These are phyloP conservation scores for Ispidina lecontei DNA, from an alignment of 2,797 vertebrate species.

Conservation along the genomic window DNA sequence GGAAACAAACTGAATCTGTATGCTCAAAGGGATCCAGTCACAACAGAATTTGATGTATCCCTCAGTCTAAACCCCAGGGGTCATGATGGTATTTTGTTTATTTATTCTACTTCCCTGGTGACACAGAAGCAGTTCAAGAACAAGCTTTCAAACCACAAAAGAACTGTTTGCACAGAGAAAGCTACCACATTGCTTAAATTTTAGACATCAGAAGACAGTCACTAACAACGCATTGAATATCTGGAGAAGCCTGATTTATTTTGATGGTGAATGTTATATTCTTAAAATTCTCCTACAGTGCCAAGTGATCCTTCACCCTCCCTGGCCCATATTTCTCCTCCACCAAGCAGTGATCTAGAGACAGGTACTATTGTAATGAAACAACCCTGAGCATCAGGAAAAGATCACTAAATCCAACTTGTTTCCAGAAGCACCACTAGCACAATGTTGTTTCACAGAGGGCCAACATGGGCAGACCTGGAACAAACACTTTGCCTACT, in stretches of 20 bases:
- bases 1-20: neutral
- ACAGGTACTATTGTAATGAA: neutral
- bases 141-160: neutral
- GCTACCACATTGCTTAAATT: neutral
- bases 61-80: neutral
- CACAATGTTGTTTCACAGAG: neutral
- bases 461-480: neutral
- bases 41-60: neutral
- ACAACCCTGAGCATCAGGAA: neutral
- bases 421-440: neutral
- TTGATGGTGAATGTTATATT: neutral
- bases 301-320: neutral
- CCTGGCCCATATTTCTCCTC: neutral
- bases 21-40: neutral
- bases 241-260: neutral
- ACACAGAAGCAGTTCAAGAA: neutral
- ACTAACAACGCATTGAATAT: neutral
- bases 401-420: neutral
- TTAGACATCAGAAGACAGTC: neutral
- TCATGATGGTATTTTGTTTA: neutral
- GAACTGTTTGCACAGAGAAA: constrained; percentile 48
- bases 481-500: neutral
- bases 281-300: neutral
- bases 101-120: neutral
- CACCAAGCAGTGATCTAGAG: neutral